A percentile compares a stretch with the other conserved stretches of the same genome.
Conservation (phyloP, 1,140 invertebrate genomes). For the Proctacanthus coquilletti region DNA sequence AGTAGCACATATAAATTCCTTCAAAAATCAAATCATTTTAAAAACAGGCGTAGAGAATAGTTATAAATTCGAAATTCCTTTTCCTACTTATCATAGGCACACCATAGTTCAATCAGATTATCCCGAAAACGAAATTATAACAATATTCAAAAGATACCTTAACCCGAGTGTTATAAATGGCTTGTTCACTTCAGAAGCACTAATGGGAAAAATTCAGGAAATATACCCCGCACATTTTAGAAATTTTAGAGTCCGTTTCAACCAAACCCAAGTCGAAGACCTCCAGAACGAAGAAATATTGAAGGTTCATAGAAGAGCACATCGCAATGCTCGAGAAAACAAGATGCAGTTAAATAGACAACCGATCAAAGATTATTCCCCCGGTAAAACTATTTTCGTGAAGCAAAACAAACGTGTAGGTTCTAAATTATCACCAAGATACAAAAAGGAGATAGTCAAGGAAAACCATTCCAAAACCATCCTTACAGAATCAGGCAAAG, state of each 20-base stretch:
- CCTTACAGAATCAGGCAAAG: neutral
- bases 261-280: conserved; percentile 2
- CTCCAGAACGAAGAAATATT: conserved; percentile 2
- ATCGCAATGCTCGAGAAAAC: conserved; percentile 6
- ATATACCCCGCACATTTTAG: conserved; percentile 6
- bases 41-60: conserved; percentile 2
- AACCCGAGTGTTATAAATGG: conserved; percentile 7
- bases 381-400: conserved; percentile 5
- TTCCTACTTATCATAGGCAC: conserved; percentile 4
- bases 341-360: conserved; percentile 5
- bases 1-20: conserved; percentile 6
- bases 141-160: conserved; percentile 5
- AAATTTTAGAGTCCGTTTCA: conserved; percentile 6
- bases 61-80: conserved; percentile 3
- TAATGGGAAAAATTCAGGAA: conserved; percentile 7
- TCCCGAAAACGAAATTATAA: conserved; percentile 2
- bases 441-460: conserved; percentile 6
- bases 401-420: conserved; percentile 7
- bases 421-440: conserved; percentile 4
- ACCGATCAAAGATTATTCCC: neutral
- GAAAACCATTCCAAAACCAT: neutral
- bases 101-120: neutral
- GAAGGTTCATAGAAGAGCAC: conserved; percentile 6
- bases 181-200: conserved; percentile 1
- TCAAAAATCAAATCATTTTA: conserved; percentile 9